Evolutionary conservation across 2,888 invertebrate genomes (phyloP).

Genomic region (Eupithecia centaureata): DNA sequence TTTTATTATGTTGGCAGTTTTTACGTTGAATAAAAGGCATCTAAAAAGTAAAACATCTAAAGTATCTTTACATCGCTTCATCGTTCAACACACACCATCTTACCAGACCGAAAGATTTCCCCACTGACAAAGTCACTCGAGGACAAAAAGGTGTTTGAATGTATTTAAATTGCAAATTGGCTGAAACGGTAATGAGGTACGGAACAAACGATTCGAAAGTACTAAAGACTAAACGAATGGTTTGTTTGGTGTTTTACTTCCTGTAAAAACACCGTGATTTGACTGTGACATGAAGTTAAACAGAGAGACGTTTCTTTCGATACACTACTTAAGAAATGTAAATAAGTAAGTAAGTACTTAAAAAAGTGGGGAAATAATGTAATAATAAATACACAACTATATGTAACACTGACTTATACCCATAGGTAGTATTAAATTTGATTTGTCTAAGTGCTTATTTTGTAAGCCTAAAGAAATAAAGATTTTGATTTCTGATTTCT

Average conservation of each 20-base stretch:
- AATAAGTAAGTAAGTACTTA: not conserved
- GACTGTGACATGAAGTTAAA: not conserved
- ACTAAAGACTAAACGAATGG: not conserved
- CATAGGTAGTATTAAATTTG: no score
- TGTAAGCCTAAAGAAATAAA: no score
- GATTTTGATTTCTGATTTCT: no score
- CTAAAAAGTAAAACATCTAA: no score
- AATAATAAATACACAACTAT: not conserved
- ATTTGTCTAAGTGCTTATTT: no score
- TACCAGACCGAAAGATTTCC: slow-evolving; percentile 28
- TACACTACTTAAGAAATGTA: not conserved
- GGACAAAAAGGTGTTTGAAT: slow-evolving; percentile 60
- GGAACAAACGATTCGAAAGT: slow-evolving; percentile 36
- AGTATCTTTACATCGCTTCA: not conserved
- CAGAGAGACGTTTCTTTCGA: not conserved
- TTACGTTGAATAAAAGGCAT: no score
- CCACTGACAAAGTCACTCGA: slow-evolving; percentile 48
- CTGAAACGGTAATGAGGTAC: slow-evolving; percentile 40
- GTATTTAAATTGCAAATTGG: slow-evolving; percentile 58
- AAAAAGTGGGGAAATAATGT: not conserved
- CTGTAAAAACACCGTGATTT: not conserved
- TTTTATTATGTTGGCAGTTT: no score
- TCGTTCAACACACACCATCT: not conserved
- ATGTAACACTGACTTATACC: not conserved
- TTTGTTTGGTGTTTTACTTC: not conserved